Conservation (phyloP, 1,140 invertebrate genomes). For the Tetramorium parvispinum region DNA sequence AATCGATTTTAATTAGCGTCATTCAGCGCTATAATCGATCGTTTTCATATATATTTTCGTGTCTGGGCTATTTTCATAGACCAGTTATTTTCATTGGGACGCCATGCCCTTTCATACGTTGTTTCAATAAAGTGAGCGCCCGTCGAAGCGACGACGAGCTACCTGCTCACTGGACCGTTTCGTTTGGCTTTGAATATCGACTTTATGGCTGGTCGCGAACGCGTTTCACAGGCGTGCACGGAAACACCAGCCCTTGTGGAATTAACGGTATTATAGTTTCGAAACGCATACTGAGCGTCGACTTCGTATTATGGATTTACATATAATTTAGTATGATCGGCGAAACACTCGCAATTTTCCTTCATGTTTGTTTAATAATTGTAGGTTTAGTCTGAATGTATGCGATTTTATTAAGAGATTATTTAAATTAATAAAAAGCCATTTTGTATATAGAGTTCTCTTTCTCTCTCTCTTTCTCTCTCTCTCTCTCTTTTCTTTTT, state of each 20-base stretch:
- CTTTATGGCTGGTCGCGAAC: constrained; percentile 30
- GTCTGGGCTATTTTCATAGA: constrained; percentile 34
- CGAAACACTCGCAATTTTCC: neutral
- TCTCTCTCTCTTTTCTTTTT: neutral
- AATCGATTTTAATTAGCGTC: constrained; percentile 34
- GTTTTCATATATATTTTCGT: constrained; percentile 28
- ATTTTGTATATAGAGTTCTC: neutral
- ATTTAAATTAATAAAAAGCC: too few species aligned
- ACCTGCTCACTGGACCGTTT: constrained; percentile 36
- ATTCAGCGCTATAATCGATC: constrained; percentile 7
- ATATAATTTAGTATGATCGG: constrained; percentile 26
- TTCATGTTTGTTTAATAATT: neutral
- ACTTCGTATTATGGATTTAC: constrained; percentile 10
- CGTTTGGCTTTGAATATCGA: constrained; percentile 49
- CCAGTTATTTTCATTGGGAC: neutral
- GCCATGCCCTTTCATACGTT: constrained; percentile 24
- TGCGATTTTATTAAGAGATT: neutral
- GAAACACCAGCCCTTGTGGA: constrained; percentile 32
- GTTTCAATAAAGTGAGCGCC: constrained; percentile 34
- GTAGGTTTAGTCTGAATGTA: neutral
- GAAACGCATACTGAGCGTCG: neutral
- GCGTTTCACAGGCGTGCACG: constrained; percentile 10
- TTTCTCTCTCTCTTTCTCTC: neutral
- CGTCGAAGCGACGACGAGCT: constrained; percentile 15
- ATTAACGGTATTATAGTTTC: constrained; percentile 43